Base-by-base conservation (phyloP, 92 coral and sea anemone species). In the Actinernus sp. region DNA sequence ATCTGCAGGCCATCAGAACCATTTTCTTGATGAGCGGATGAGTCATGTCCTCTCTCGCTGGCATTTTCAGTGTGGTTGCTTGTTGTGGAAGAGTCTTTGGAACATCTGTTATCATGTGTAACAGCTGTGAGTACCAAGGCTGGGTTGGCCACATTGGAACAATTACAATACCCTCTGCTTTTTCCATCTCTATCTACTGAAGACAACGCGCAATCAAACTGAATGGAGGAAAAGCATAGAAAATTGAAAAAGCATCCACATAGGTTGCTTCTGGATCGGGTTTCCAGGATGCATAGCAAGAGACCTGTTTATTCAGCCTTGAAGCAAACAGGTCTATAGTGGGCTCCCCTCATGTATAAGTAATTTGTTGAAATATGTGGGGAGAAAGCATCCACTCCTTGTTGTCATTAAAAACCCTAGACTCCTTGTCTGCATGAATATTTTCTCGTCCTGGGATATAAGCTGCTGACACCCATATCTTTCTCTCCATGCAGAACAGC, bases 271-370 rank as follows among this genome's bases (percentile, higher is more conserved):
- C 0, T 23, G 79, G 71, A 18, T 78, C 77, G n/a, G 84, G 84
- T 33, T 46, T 67, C 69, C 78, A 77, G 59, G 77, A 77, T 58
- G 63, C 63, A 57, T 78, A 78, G 27, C 68, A 26, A 47, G 78
- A 14, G 6, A 77, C 60, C 20, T 68, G 70, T 0, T 17, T 23
- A 31, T 78, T 78, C 31, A 78, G 61, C 63, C 79, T 58, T 10
- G 65, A 58, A 2, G 79, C 78, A 68, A 68, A 78, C 2, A 78
- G 56, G 24, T 61, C 67, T 8, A 79, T 45, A n/a, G 63, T n/a
- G 13, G 68, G 74, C 18, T 43, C 17, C 41, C 81, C 74, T 61
- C 58, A 74, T 23, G 16, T 28, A 13, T 63, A 22, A 9, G 43
- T 61, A n/a, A 80, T 7, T 51, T 20, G 13, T 31, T 31, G 51